These are phyloP conservation scores for Astatotilapia flaviijosephi DNA, from an alignment of 2,113 vertebrate genomes.

Conservation along the genomic window DNA sequence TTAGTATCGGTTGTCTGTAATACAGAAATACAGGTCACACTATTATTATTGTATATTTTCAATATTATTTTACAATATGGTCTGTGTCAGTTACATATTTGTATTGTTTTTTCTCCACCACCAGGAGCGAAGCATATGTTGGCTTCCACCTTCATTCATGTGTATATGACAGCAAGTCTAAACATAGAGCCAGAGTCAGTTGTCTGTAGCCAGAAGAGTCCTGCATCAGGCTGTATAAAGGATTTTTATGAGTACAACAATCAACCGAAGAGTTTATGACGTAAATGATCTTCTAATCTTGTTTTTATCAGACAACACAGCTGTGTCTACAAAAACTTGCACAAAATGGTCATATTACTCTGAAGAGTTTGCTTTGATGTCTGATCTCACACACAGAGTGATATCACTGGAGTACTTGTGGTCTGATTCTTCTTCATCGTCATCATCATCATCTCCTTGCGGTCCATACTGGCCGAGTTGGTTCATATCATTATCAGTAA, in stretches of 20 bases:
- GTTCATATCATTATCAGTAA: conserved; percentile 8
- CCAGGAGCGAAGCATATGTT: neutral
- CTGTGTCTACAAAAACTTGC: neutral
- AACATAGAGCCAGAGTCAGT: neutral
- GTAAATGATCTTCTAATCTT: neutral
- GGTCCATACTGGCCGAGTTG: neutral
- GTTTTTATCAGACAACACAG: neutral
- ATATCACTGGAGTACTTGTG: conserved; percentile 46
- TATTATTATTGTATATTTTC: neutral
- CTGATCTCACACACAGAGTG: conserved; percentile 36
- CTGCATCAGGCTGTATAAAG: neutral
- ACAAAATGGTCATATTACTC: neutral
- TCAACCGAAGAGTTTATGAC: neutral
- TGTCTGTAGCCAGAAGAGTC: neutral
- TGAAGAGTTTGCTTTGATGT: neutral
- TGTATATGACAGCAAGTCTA: neutral
- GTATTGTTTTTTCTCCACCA: neutral
- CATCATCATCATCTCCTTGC: neutral
- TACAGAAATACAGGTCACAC: neutral
- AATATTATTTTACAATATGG: neutral
- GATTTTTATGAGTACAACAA: neutral
- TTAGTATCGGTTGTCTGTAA: neutral
- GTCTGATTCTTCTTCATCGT: neutral
- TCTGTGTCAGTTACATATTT: neutral
- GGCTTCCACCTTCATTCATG: neutral